Percentiles rank a stretch among this genome's conserved stretches.
phyloP scores from a whole-genome alignment of 2,888 invertebrate genomes.

The Hyposoter didymator region DNA sequence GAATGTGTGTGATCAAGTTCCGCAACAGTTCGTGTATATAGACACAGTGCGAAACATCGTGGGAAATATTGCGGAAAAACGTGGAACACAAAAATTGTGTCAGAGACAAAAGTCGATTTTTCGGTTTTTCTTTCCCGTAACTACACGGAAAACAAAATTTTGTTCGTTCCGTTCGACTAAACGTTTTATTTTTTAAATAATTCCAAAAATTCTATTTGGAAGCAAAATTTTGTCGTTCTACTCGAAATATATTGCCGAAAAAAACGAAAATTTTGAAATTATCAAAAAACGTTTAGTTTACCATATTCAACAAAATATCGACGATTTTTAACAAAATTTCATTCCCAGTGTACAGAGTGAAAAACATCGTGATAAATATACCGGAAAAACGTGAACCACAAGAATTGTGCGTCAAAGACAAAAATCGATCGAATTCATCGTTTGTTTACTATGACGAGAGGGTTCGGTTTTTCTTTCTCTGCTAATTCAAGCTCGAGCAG shows the following conservation, averaged over 20 bases:
- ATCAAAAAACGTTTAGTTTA: no score
- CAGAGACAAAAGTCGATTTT: background rate
- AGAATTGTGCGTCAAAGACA: background rate
- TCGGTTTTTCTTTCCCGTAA: background rate
- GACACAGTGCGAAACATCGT: background rate
- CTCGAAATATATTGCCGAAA: no score
- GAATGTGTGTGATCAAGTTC: background rate
- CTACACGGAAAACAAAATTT: no score
- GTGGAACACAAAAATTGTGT: background rate
- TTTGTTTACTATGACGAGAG: slow-evolving; percentile 7
- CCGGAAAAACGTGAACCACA: background rate
- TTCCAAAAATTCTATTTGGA: no score
- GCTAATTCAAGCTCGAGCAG: background rate
- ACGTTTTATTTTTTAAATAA: no score
- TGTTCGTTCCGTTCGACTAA: no score
- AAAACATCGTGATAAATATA: background rate
- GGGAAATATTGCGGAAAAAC: background rate
- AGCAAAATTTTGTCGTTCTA: no score
- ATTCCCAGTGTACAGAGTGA: no score
- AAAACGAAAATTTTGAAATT: no score
- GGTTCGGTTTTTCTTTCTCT: background rate
- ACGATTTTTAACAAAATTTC: no score
- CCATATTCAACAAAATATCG: no score
- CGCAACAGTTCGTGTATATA: background rate
- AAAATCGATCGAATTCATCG: slow-evolving; percentile 5